These are phyloP conservation scores for Brachyptera putata DNA, from an alignment of 2,888 invertebrate species.

Conservation along the genomic window DNA sequence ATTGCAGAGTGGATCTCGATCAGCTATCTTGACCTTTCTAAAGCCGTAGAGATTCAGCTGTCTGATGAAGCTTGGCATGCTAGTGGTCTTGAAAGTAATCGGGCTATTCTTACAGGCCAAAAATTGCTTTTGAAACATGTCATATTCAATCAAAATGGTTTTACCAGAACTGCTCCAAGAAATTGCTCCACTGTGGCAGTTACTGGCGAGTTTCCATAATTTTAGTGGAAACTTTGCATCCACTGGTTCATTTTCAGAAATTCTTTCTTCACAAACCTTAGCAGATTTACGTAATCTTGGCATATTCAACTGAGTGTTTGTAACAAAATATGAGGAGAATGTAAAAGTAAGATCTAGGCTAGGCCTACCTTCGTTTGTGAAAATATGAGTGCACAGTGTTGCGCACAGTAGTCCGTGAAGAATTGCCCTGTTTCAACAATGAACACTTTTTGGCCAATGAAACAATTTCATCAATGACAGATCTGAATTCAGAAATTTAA, in stretches of 20 bases:
- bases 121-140: not conserved
- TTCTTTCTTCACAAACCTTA: not conserved
- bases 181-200: not conserved
- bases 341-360: too few relatives aligned
- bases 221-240: slow-evolving; percentile 11
- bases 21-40: not conserved
- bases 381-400: too few relatives aligned
- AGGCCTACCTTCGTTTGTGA: too few relatives aligned
- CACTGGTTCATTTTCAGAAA: not conserved
- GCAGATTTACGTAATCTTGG: too few relatives aligned
- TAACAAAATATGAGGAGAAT: too few relatives aligned
- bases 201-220: not conserved
- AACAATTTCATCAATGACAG: too few relatives aligned
- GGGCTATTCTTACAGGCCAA: not conserved
- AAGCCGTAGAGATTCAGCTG: slow-evolving; percentile 7
- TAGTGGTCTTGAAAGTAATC: not conserved
- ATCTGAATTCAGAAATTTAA: too few relatives aligned
- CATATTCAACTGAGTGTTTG: too few relatives aligned
- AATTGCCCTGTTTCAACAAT: too few relatives aligned
- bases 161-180: not conserved
- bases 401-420: too few relatives aligned
- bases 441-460: too few relatives aligned
- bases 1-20: too few relatives aligned
- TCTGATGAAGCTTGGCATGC: not conserved
- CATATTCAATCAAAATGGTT: not conserved